Percentiles rank a stretch among this genome's conserved stretches.
Evolutionary conservation across 2,888 invertebrate species (phyloP).

Genomic region (Meiosimyza platycephala): DNA sequence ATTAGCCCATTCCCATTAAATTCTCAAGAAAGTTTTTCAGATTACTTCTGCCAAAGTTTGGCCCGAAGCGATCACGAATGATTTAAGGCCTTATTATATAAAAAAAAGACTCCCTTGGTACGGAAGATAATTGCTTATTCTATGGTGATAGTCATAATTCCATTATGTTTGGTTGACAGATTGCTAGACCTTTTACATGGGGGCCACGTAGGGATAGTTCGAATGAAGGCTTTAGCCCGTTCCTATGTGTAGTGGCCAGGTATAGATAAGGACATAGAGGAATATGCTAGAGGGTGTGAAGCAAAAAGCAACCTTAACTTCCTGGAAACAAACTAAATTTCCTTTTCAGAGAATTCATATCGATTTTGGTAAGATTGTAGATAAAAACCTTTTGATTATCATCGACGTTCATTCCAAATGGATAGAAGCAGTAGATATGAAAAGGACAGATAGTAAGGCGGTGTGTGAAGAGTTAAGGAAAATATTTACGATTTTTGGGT

Average conservation of each 20-base stretch:
- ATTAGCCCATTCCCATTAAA: slow-evolving; percentile 15
- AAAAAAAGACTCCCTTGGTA: background rate
- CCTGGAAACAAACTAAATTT: background rate
- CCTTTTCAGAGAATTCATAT: background rate
- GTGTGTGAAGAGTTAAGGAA: background rate
- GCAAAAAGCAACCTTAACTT: background rate
- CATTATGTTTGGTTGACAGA: background rate
- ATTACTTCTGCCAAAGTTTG: slow-evolving; percentile 14
- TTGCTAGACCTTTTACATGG: background rate
- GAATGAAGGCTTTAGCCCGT: background rate
- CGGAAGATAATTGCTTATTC: background rate
- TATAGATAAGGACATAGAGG: background rate
- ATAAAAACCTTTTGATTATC: too few species aligned
- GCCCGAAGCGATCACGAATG: slow-evolving; percentile 4
- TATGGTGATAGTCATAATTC: background rate
- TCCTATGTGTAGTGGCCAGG: too few species aligned
- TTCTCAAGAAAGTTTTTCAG: slow-evolving; percentile 4
- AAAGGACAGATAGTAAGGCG: background rate
- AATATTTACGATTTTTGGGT: background rate
- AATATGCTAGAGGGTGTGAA: background rate
- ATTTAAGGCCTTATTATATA: background rate
- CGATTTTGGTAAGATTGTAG: too few species aligned
- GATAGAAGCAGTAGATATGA: too few species aligned
- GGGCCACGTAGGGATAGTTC: background rate
- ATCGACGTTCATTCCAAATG: too few species aligned